Evolutionary conservation across 23 tunicate genomes (phyloP), one percentile per base, ranked within the genome.

Genomic region (Ciona savignyi): DNA sequence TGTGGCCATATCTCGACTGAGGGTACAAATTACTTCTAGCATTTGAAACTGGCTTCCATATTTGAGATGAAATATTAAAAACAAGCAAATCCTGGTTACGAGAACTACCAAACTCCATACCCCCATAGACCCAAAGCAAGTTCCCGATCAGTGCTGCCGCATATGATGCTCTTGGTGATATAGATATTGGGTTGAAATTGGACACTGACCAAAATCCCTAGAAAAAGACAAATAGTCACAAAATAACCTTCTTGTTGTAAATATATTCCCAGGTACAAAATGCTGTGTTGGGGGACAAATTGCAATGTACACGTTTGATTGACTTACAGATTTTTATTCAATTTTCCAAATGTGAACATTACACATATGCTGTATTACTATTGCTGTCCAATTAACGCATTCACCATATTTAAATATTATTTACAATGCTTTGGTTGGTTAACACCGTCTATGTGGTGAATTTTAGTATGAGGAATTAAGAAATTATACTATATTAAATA

Each of bases 1-100:
- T 63, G 62, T 90, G 97, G 29, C 84, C 89, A 61, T 90, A 90
- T 49, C 97, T 70, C 30, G 64, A n/a, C n/a, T n/a, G 49, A 49
- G 78, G 86, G 33, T 21, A 25, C 3, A 30, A 62, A 4, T 30
- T 25, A 3, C 25, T 23, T 1, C 23, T 28, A 29, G 80, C 0
- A n/a, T n/a, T n/a, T 29, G 66, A 1, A 0, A 20, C 60, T n/a
- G 49, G 26, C 3, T 15, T 23, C 81, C 88, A 76, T 33, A 27
- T 20, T 27, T 83, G 26, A 32, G 81, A 32, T 1, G 76, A 2
- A 24, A 60, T 28, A 34, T 78, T 78, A 32, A 68, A 83, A 1
- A 23, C 29, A 1, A 51, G 22, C 33, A 84, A 49, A 33, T 51
- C 28, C 6, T 63, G 26, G 25, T 15, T 30, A 35, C 15, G 1